phyloP scores from a whole-genome alignment of 2,113 vertebrate genomes.

The Daubentonia madagascariensis region DNA sequence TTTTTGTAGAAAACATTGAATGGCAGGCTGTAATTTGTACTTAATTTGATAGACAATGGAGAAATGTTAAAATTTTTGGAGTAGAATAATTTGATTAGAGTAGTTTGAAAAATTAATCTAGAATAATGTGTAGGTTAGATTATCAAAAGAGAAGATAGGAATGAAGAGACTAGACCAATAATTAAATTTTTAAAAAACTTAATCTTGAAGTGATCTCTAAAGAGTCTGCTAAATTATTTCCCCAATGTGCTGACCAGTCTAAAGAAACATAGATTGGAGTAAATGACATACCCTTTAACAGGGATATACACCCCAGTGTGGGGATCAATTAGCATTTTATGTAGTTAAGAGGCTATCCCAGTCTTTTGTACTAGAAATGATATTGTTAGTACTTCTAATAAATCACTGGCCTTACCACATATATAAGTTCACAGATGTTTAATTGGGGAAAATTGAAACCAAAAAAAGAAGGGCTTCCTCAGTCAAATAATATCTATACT shows the following conservation, averaged over 20 bases:
- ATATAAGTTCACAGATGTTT: neutral
- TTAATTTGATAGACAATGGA: neutral
- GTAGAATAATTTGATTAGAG: conserved; percentile 12
- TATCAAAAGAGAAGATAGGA: conserved; percentile 19
- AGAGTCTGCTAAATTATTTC: neutral
- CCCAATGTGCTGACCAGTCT: neutral
- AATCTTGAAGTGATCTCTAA: neutral
- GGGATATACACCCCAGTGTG: neutral
- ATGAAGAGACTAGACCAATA: neutral
- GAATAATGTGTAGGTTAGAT: neutral
- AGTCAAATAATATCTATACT: neutral
- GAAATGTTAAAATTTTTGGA: neutral
- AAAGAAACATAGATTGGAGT: neutral
- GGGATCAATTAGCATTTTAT: neutral
- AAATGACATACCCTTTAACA: neutral
- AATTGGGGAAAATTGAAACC: too few species aligned
- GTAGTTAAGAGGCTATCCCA: neutral
- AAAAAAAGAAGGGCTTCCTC: neutral
- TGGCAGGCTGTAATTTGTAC: neutral
- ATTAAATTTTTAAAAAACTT: neutral
- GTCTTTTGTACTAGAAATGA: conserved; percentile 6
- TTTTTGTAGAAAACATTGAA: conserved; percentile 36
- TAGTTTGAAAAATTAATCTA: conserved; percentile 45
- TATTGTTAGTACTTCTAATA: neutral
- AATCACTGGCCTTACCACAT: neutral